Evolutionary conservation across 1,140 invertebrate species (phyloP).

Genomic region (Eriosoma lanigerum): DNA sequence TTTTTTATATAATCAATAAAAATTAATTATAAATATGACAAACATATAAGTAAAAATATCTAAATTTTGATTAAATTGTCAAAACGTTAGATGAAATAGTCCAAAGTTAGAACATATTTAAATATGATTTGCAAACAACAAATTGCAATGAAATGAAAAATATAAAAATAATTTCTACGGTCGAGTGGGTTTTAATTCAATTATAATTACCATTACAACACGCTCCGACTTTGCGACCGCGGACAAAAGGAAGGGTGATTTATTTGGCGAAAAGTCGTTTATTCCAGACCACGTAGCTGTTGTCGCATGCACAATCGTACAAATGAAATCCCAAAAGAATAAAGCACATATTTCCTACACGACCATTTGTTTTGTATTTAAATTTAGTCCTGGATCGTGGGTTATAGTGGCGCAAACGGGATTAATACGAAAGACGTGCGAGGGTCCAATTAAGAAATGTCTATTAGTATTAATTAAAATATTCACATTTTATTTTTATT

Average conservation of each 20-base stretch:
- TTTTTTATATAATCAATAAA: no score
- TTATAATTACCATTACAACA: slow-evolving; percentile 36
- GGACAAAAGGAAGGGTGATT: slow-evolving; percentile 29
- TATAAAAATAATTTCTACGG: slow-evolving; percentile 18
- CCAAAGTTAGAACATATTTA: background rate
- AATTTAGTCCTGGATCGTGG: background rate
- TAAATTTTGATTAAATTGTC: no score
- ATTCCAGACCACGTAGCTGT: slow-evolving; percentile 6
- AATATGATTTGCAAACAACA: slow-evolving; percentile 17
- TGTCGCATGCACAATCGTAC: slow-evolving; percentile 7
- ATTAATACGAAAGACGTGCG: no score
- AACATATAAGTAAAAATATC: no score
- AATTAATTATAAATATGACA: no score
- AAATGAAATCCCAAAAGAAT: slow-evolving; percentile 11
- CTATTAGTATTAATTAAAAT: no score
- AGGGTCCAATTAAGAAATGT: no score
- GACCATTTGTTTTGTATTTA: slow-evolving; percentile 3
- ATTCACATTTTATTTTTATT: no score
- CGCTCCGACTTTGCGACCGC: background rate
- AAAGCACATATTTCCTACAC: background rate
- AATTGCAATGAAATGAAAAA: slow-evolving; percentile 23
- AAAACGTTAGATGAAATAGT: no score
- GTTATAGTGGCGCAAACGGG: no score
- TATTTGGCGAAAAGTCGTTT: slow-evolving; percentile 19
- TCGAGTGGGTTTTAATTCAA: slow-evolving; percentile 16